Percentiles rank a stretch among this genome's conserved stretches.
These are phyloP conservation scores for Phoenicopterus ruber DNA, from an alignment of 2,113 vertebrate species.

Conservation along the genomic window DNA sequence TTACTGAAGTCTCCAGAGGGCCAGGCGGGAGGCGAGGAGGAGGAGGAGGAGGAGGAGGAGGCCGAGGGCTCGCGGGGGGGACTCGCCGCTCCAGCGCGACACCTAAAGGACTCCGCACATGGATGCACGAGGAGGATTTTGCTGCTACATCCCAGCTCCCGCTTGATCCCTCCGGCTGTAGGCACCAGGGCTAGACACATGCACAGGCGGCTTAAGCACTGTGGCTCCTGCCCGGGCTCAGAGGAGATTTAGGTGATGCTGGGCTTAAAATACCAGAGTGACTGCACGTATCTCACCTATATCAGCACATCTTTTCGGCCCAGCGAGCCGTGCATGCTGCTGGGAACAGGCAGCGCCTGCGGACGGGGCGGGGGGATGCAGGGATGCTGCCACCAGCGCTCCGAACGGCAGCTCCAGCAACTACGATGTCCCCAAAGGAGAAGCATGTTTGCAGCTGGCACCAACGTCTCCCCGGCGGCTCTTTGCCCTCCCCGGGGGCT, in stretches of 20 bases:
- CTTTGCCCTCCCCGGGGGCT: neutral
- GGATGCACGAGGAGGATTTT: neutral
- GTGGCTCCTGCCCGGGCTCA: neutral
- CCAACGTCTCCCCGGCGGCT: neutral
- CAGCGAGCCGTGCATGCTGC: neutral
- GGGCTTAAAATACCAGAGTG: neutral
- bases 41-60: neutral
- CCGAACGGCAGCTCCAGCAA: neutral
- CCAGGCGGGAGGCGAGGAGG: neutral
- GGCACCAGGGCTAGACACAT: fast-evolving
- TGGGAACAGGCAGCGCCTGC: no score
- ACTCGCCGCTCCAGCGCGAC: conserved; percentile 1
- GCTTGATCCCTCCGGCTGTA: fast-evolving
- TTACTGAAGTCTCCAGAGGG: neutral
- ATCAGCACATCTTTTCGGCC: neutral
- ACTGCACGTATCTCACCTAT: fast-evolving
- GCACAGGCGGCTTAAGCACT: neutral
- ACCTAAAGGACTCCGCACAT: neutral
- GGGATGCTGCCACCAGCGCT: neutral
- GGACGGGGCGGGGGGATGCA: fast-evolving
- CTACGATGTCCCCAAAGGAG: fast-evolving
- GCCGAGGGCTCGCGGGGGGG: neutral
- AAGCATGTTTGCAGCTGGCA: neutral
- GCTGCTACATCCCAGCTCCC: neutral
- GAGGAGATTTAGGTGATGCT: neutral